phyloP scores from a whole-genome alignment of 2,888 invertebrate genomes.

The Saturnia japonica region DNA sequence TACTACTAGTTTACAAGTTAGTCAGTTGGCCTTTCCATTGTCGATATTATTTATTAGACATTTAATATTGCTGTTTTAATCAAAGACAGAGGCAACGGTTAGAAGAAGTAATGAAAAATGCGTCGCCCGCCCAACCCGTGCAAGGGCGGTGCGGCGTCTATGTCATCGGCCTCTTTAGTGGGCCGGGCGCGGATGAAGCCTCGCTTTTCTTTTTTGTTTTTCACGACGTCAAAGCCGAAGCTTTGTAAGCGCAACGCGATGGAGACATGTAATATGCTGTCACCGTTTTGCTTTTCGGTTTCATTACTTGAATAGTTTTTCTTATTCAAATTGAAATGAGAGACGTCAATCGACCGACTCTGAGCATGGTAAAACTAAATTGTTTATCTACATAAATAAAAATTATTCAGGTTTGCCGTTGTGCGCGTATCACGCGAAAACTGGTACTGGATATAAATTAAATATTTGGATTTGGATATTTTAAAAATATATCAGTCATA shows the following conservation, averaged over 20 bases:
- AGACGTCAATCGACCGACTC: background rate
- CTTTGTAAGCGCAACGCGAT: constrained; percentile 1
- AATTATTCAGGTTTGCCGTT: too few relatives aligned
- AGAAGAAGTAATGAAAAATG: background rate
- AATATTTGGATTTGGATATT: too few relatives aligned
- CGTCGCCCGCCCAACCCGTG: constrained; percentile 43
- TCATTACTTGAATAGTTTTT: background rate
- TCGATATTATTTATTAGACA: too few relatives aligned
- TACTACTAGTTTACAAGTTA: too few relatives aligned
- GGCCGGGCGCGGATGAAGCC: constrained; percentile 31
- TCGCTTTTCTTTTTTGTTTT: constrained; percentile 8
- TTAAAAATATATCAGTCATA: too few relatives aligned
- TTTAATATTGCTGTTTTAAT: background rate
- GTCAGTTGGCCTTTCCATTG: too few relatives aligned
- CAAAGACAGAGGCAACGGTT: background rate
- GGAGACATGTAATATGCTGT: constrained; percentile 19
- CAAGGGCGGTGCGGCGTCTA: constrained; percentile 44
- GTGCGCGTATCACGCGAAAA: too few relatives aligned
- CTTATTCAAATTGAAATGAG: background rate
- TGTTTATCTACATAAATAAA: too few relatives aligned
- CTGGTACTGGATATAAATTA: too few relatives aligned
- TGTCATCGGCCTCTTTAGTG: constrained; percentile 53
- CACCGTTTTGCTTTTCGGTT: background rate
- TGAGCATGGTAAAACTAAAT: background rate
- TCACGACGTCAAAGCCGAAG: background rate